Base-by-base conservation (phyloP, 2,888 invertebrate genomes). In the Sesamia inferens region DNA sequence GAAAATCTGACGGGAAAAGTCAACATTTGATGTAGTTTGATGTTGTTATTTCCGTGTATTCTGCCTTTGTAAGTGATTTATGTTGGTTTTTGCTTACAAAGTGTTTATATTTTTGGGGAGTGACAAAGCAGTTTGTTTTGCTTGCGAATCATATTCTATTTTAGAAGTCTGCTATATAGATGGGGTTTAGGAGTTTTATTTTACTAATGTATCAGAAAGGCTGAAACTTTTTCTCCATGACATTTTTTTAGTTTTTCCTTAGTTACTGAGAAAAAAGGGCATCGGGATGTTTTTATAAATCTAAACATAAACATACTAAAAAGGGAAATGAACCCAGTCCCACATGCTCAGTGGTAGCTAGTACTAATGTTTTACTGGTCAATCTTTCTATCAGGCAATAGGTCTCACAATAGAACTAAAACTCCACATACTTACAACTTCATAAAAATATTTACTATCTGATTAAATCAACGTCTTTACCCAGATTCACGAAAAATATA, bases 21-120 rank as follows among this genome's bases (percentile, higher is more conserved):
- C 72, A 74, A 81, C 78, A 71, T 74, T 68, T 71, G 24, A 81
- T 74, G 61, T 81, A 24, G 62, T 74, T 68, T 68, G 51, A 74
- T 62, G 77, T 69, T 68, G 68, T 75, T 57, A 68, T 66, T 68
- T 70, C 22, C 51, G 62, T 75, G 70, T 69, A 75, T 81, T 74
- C 39, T 48, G 66, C 39, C 16, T 71, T 58, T 79, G 61, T 70
- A n/a, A 62, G 61, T 68, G 47, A 70, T 67, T 78, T 65, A 54
- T 66, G n/a, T 51, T 19, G 22, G 24, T 58, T 62, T 76, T 81
- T 81, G 58, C 31, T 48, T n/a, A 69, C 16, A 22, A 14, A 57
- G 10, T 54, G 7, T 64, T 44, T 59, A n/a, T 64, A 42, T 47
- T 42, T 65, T 31, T 47, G 5, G 22, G 0, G 16, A 47, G 31